phyloP scores from a whole-genome alignment of 2,888 invertebrate species.

The Chromoteleia sp. region DNA sequence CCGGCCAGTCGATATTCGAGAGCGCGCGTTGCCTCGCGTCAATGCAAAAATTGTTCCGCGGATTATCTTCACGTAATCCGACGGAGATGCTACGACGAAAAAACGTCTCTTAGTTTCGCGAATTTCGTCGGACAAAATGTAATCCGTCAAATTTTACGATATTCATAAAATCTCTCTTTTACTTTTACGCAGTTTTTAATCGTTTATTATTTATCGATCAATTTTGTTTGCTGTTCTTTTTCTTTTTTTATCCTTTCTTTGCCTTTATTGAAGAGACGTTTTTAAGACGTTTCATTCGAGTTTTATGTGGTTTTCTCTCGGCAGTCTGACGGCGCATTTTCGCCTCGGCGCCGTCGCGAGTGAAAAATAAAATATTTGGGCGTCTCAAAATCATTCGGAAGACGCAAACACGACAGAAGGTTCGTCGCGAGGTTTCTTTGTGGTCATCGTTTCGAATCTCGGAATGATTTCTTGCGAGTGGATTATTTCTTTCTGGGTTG shows the following conservation, averaged over 20 bases:
- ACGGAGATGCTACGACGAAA: constrained; percentile 26
- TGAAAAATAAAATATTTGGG: constrained; percentile 46
- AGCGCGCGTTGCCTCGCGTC: constrained; percentile 51
- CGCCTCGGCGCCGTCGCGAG: constrained; percentile 21
- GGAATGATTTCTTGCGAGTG: constrained; percentile 37
- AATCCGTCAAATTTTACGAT: constrained; percentile 8
- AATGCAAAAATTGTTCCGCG: constrained; percentile 50
- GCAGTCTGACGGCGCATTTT: constrained; percentile 39
- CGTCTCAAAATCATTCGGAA: constrained; percentile 42
- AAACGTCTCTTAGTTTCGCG: constrained; percentile 34
- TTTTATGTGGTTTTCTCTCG: constrained; percentile 16
- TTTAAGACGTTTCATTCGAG: constrained; percentile 3
- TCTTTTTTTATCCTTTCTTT: too few species aligned
- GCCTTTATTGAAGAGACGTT: constrained; percentile 20
- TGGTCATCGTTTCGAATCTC: constrained; percentile 19
- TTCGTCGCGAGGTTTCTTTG: constrained; percentile 22
- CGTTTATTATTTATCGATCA: not conserved
- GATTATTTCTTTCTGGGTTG: constrained; percentile 18
- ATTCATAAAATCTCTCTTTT: not conserved
- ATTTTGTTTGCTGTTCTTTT: too few species aligned
- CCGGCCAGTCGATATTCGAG: constrained; percentile 53
- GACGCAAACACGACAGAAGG: constrained; percentile 41
- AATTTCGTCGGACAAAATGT: constrained; percentile 29
- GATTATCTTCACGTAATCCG: constrained; percentile 48
- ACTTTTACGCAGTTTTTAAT: not conserved